Base-by-base conservation (phyloP, 2,113 vertebrate species). In the Notothenia coriiceps region DNA sequence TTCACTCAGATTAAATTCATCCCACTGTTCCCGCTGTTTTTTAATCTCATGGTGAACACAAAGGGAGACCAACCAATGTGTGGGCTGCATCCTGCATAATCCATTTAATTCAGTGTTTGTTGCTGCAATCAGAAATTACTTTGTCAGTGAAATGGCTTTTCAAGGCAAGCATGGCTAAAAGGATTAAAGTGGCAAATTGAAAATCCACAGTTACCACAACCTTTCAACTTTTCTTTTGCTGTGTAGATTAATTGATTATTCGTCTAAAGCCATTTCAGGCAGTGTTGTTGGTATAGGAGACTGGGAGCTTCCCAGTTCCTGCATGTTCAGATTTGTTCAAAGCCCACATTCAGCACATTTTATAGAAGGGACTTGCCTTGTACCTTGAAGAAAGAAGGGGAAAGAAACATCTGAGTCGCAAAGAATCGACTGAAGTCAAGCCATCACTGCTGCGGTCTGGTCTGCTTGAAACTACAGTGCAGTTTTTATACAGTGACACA, bases 331-430 rank as follows among this genome's bases (percentile, higher is more conserved):
- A 81, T 78, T 14, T 77, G 57, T 76, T 80, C 74, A 81, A 76
- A 88, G 64, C 49, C 67, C 71, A 77, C 25, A 63, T 10, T 80
- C 67, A 70, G 55, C 62, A 64, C 20, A 57, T 81, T 66, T 67
- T 61, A 25, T 17, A 29, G 20, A 51, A 22, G 43, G 57, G n/a
- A 64, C 49, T 82, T 12, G 62, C 13, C 55, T 4, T 50, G 74
- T 70, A 4, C 40, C 25, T 15, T 35, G 54, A 51, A 70, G 70
- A 76, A 52, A 74, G 43, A 63, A n/a, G 20, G 60, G 46, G 33
- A 62, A 78, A 80, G 71, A 52, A 80, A 79, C 59, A 83, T 84
- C 69, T 69, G 69, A 87, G 60, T 78, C 82, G 67, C 79, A 71
- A 62, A 84, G 55, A 66, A 10, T 29, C 2, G 35, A 81, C 74